Conservation (phyloP, 2,888 invertebrate species). For the Eudemis profundana region DNA sequence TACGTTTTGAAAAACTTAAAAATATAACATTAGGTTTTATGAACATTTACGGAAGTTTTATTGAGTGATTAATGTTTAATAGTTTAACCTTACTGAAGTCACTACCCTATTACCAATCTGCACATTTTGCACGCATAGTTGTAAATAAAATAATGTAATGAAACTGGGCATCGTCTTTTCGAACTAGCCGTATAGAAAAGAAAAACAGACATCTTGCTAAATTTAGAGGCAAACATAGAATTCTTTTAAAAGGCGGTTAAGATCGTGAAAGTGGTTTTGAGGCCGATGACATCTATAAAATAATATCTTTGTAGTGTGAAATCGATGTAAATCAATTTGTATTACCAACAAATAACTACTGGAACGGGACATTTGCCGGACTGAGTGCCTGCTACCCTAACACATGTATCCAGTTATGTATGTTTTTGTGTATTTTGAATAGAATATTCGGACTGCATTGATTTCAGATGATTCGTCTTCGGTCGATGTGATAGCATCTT, state of each 20-base stretch:
- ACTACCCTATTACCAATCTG: neutral
- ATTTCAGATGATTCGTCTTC: constrained; percentile 27
- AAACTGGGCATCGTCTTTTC: neutral
- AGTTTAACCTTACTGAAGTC: neutral
- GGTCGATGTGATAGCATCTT: constrained; percentile 4
- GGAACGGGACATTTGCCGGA: neutral
- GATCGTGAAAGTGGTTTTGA: neutral
- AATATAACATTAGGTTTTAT: neutral
- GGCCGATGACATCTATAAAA: neutral
- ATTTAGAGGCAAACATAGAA: neutral
- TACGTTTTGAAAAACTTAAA: neutral
- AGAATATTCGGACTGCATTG: neutral
- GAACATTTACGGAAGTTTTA: neutral
- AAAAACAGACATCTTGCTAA: too few species aligned
- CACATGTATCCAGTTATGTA: neutral
- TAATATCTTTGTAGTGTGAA: neutral
- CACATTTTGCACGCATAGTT: neutral
- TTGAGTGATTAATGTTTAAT: neutral
- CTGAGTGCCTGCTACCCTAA: neutral
- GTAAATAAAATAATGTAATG: neutral
- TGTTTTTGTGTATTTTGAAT: neutral
- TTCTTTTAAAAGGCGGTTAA: neutral
- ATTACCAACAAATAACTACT: neutral
- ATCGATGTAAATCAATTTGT: neutral
- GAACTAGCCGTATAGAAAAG: neutral